Evolutionary conservation across 2,888 invertebrate genomes (phyloP).

Genomic region (Pegoplata infirma): DNA sequence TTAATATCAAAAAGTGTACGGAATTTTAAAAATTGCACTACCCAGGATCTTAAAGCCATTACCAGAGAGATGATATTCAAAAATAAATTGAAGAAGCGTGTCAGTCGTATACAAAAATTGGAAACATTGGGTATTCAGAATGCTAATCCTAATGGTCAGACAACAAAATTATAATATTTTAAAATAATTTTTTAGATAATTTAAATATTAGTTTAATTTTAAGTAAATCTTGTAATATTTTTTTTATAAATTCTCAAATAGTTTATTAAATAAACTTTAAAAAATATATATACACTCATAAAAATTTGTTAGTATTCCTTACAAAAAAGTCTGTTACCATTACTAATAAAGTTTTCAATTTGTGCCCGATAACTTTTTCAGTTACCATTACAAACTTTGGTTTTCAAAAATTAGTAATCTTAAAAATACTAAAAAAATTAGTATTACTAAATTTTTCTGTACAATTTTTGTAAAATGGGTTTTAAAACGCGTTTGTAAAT

Average conservation of each 20-base stretch:
- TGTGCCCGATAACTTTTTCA: no score
- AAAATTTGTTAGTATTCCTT: no score
- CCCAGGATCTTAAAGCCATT: conserved; percentile 67
- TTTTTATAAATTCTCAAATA: not conserved
- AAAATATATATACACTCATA: no score
- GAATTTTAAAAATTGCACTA: conserved; percentile 54
- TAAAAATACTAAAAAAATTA: no score
- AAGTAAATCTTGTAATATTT: not conserved
- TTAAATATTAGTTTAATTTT: not conserved
- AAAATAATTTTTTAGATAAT: not conserved
- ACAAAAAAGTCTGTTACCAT: no score
- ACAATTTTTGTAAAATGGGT: no score
- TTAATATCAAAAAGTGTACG: conserved; percentile 66
- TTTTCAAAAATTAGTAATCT: no score
- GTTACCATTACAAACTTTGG: no score
- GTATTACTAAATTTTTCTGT: no score
- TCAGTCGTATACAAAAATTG: conserved; percentile 30
- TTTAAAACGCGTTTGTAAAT: no score
- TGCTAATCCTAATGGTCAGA: conserved; percentile 11
- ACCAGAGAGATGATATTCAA: conserved; percentile 69
- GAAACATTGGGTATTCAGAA: conserved; percentile 14
- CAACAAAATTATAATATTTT: conserved; percentile 13
- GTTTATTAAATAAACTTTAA: conserved; percentile 34
- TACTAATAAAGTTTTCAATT: no score
- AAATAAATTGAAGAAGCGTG: conserved; percentile 66